Base-by-base conservation (phyloP, 2,797 vertebrate genomes). In the Bovichtus diacanthus region DNA sequence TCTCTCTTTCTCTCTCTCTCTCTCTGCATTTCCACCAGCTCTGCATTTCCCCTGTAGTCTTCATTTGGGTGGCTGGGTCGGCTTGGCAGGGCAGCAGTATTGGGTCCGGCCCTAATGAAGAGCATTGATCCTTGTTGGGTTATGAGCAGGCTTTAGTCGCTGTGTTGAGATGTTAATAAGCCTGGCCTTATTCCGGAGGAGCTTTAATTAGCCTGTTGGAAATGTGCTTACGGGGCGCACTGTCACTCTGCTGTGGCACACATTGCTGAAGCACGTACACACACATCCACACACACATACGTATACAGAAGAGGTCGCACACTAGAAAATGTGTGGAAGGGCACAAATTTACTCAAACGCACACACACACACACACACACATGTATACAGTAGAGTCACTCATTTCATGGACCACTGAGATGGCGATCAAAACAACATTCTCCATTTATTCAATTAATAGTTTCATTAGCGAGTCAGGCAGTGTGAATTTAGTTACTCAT, bases 181-280 rank as follows among this genome's bases (percentile, higher is more conserved):
- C 80, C 81, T 78, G 83, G 87, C 88, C 82, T 92, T 94, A 95
- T 94, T 93, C 93, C 63, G 87, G 87, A 89, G 85, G 87, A 90
- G 91, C 91, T 94, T 95, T 95, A 95, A 95, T 95, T 95, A 95
- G 93, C 91, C 91, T 86, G 85, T 87, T 88, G 92, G 86, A 95
- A 95, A 95, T 94, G 93, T 95, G 94, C 94, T 95, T 95, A 95
- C 94, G 34, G 89, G 68, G 93, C 92, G 65, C 70, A 71, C 88
- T 94, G 93, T 92, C 93, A 93, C 88, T 93, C 83, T 79, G 86
- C 75, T 82, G 85, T 92, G 75, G 70, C 83, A 80, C 92, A 92
- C 87, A 87, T 55, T 82, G 55, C 80, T 83, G 73, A 83, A 47
- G 73, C 76, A 53, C 70, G 71, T 60, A 13, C 66, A 41, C 62